Conservation (phyloP, 2,888 invertebrate species). For the Mesochorus sp. region DNA sequence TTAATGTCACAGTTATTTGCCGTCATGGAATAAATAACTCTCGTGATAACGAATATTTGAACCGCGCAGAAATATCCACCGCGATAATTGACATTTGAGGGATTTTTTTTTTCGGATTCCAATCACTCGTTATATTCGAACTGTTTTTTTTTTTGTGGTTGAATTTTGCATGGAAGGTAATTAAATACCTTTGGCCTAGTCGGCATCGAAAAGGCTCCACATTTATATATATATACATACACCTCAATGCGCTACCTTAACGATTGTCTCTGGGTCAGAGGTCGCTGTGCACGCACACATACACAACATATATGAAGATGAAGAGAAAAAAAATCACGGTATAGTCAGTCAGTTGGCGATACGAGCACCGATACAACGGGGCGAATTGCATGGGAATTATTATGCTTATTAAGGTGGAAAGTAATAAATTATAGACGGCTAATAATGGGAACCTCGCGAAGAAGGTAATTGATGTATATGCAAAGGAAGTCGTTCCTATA, state of each 20-base stretch:
- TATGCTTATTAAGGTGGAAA: slow-evolving; percentile 82
- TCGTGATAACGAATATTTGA: not conserved
- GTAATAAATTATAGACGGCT: slow-evolving; percentile 81
- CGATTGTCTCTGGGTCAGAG: slow-evolving; percentile 80
- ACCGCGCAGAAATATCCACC: too few relatives aligned
- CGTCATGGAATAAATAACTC: not conserved
- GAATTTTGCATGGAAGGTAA: slow-evolving; percentile 68
- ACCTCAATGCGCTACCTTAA: slow-evolving; percentile 79
- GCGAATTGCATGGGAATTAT: slow-evolving; percentile 79
- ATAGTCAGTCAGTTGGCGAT: slow-evolving; percentile 49
- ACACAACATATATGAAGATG: slow-evolving; percentile 51
- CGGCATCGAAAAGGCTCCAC: slow-evolving; percentile 23
- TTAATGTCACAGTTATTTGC: not conserved
- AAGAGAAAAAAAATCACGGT: slow-evolving; percentile 28
- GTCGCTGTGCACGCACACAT: slow-evolving; percentile 73
- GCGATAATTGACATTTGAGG: not conserved
- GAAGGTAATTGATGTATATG: slow-evolving; percentile 79
- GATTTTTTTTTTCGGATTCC: not conserved
- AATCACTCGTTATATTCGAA: not conserved
- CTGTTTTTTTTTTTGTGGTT: slow-evolving; percentile 18
- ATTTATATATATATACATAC: slow-evolving; percentile 31
- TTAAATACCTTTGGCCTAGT: slow-evolving; percentile 76
- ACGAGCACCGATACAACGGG: slow-evolving; percentile 61
- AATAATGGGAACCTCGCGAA: slow-evolving; percentile 77
- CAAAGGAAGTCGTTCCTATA: slow-evolving; percentile 77